A percentile compares a stretch with the other conserved stretches of the same genome.
phyloP scores from a whole-genome alignment of 2,113 vertebrate species.

The Aegithalos caudatus region DNA sequence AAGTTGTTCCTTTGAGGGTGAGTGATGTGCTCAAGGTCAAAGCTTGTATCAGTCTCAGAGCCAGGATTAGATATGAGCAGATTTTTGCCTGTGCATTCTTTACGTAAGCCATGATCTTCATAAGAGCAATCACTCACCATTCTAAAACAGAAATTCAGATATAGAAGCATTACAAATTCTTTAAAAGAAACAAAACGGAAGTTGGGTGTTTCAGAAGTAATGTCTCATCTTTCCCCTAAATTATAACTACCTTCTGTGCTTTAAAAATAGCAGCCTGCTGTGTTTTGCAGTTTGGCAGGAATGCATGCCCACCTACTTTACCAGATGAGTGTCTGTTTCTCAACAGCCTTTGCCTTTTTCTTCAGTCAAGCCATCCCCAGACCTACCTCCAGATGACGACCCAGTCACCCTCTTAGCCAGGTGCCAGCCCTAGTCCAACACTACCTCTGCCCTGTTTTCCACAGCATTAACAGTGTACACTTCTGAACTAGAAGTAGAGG shows the following conservation, averaged over 20 bases:
- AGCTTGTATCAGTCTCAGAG: neutral
- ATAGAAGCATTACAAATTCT: neutral
- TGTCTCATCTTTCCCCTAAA: neutral
- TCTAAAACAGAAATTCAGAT: neutral
- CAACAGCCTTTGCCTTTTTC: neutral
- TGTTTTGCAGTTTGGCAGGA: neutral
- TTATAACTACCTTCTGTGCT: neutral
- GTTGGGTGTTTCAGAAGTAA: neutral
- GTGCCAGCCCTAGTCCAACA: neutral
- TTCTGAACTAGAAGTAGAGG: neutral
- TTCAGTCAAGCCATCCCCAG: neutral
- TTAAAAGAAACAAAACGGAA: neutral
- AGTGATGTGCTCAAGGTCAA: conserved; percentile 44
- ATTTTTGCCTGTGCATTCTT: neutral
- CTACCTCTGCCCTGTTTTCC: neutral
- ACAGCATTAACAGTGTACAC: neutral
- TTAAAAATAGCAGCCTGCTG: neutral
- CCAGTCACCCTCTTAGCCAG: neutral
- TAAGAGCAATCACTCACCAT: neutral
- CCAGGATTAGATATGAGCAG: neutral
- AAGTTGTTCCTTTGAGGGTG: conserved; percentile 40
- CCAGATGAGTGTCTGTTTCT: neutral
- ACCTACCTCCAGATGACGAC: neutral
- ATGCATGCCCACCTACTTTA: neutral
- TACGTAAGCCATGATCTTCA: neutral